phyloP scores from a whole-genome alignment of 1,140 invertebrate species.

The Musca domestica region DNA sequence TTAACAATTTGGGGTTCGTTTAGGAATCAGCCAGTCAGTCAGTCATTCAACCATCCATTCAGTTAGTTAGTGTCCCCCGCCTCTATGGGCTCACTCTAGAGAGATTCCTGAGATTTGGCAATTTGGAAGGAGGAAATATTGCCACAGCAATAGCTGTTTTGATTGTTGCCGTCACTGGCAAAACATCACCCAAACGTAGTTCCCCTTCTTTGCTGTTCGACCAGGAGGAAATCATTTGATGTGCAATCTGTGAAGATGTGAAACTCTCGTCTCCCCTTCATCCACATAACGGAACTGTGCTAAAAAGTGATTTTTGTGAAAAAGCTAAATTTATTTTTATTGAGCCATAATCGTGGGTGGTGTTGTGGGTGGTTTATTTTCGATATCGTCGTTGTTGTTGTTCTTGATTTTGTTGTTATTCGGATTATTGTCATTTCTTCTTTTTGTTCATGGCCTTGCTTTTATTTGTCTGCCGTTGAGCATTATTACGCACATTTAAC shows the following conservation, averaged over 20 bases:
- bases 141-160: constrained; percentile 21
- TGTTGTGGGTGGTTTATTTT: constrained; percentile 23
- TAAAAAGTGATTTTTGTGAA: neutral
- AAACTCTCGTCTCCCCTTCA: too few species aligned
- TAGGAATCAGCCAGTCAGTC: too few species aligned
- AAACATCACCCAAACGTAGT: neutral
- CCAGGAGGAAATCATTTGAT: too few species aligned
- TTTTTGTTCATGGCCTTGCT: neutral
- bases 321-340: constrained; percentile 17
- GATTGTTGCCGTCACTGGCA: constrained; percentile 23
- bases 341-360: constrained; percentile 25
- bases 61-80: neutral
- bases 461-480: constrained; percentile 15
- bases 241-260: too few species aligned
- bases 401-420: neutral
- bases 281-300: neutral
- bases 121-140: neutral
- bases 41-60: too few species aligned
- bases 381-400: neutral
- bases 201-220: too few species aligned
- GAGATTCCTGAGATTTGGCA: neutral
- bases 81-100: neutral
- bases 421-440: neutral
- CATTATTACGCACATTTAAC: constrained; percentile 21
- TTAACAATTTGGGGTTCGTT: neutral